Base-by-base conservation (phyloP, 2,113 vertebrate species). In the Pomatostomus ruficeps region DNA sequence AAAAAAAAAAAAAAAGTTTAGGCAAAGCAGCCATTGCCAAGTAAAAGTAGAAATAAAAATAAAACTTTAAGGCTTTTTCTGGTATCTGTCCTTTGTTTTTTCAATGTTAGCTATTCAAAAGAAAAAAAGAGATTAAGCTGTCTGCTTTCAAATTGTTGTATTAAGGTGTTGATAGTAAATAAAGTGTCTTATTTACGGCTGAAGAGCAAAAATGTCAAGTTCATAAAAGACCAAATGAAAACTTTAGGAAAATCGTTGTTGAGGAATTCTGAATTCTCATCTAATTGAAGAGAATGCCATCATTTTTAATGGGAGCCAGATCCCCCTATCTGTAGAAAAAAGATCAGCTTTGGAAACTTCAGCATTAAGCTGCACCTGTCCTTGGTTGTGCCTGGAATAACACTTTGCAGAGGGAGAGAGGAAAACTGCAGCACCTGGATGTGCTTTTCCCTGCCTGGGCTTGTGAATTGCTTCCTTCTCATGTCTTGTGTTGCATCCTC, bases 21-120 rank as follows among this genome's bases (percentile, higher is more conserved):
- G 48, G 81, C 22, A 83, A 91, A 91, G 48, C 78, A 93, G 33
- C 33, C 14, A 85, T 66, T 73, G 46, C 70, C 19, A 75, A 66
- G 54, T 38, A 84, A 82, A 93, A 93, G 31, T 38, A 92, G 72
- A 70, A 95, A 95, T 79, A 91, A 89, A 81, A 93, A 67, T 45
- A 74, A 76, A 89, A 62, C 19, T 94, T 86, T 73, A 87, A 88
- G 76, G 42, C 17, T 70, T 72, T 65, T 80, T 42, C 46, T 77
- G 13, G 16, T 74, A 42, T 72, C 36, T 82, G 31, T 31, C 40
- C 45, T 89, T 96, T 93, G 67, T 94, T 96, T 95, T 95, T 89
- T 72, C 18, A 36, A 33, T 66, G 9, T 68, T 85, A 83, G 35
- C 36, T 73, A 45, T 91, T 88, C 24, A 65, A 76, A 88, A 63